A percentile compares a stretch with the other conserved stretches of the same genome.
phyloP scores from a whole-genome alignment of 2,113 vertebrate species.

The Tachuris rubrigastra region DNA sequence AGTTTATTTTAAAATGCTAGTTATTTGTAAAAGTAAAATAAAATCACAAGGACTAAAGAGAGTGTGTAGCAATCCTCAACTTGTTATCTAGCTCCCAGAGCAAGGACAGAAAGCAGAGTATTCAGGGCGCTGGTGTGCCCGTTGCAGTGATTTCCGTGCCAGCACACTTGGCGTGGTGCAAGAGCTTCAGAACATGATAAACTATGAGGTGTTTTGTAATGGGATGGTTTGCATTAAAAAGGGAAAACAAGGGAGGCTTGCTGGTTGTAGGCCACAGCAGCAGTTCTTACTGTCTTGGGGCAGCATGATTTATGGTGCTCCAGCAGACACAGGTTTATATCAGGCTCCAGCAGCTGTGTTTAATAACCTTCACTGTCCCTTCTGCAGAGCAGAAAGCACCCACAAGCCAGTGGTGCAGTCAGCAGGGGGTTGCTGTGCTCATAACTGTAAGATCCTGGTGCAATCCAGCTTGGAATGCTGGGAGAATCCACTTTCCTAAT shows the following conservation, averaged over 20 bases:
- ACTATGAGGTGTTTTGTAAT: neutral
- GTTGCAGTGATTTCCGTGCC: neutral
- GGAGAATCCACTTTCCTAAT: neutral
- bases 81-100: neutral
- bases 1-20: neutral
- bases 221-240: neutral
- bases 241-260: neutral
- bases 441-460: neutral
- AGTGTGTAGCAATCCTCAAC: neutral
- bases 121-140: neutral
- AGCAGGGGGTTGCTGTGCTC: neutral
- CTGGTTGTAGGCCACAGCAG: neutral
- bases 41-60: neutral
- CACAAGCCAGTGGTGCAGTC: neutral
- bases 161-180: neutral
- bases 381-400: neutral
- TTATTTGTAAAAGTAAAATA: conserved; percentile 19
- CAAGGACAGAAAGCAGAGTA: neutral
- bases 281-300: neutral
- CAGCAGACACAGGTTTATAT: neutral
- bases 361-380: neutral
- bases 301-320: neutral
- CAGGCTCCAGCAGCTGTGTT: conserved; percentile 1
- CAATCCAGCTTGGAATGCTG: neutral
- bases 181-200: neutral